These are phyloP conservation scores for Poecilia picta DNA, from an alignment of 2,797 vertebrate genomes.

Conservation along the genomic window DNA sequence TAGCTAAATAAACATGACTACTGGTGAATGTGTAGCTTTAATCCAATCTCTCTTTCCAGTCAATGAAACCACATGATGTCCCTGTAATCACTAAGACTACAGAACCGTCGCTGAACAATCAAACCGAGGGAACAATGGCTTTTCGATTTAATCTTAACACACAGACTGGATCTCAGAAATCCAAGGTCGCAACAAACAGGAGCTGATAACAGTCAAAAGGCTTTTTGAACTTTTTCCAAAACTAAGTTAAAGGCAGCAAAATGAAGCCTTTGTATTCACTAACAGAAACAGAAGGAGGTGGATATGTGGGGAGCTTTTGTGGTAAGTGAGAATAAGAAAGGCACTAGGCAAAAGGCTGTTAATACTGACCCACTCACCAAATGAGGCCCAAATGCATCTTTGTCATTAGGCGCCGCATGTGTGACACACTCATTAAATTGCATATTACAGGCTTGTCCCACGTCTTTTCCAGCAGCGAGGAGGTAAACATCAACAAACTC, in stretches of 20 bases:
- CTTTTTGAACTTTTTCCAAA: background rate
- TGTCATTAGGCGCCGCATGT: slow-evolving; percentile 63
- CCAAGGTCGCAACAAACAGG: background rate
- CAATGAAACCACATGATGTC: background rate
- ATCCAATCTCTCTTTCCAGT: background rate
- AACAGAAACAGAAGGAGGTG: background rate
- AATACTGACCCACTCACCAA: slow-evolving; percentile 45
- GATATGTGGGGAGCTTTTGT: slow-evolving; percentile 23
- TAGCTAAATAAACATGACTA: background rate
- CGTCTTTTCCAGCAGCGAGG: slow-evolving; percentile 27
- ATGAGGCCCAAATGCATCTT: slow-evolving; percentile 50
- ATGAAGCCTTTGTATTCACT: background rate
- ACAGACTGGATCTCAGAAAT: background rate
- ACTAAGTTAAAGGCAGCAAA: background rate
- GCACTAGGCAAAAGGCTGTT: slow-evolving; percentile 30
- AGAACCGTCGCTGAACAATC: background rate
- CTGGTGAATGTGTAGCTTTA: background rate
- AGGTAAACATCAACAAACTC: slow-evolving; percentile 67
- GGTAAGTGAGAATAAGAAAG: slow-evolving; percentile 37
- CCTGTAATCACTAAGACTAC: background rate
- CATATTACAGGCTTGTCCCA: slow-evolving; percentile 33
- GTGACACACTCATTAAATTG: slow-evolving; percentile 67
- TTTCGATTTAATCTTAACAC: background rate
- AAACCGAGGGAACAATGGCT: background rate
- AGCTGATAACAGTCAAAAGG: background rate